A percentile compares a stretch with the other conserved stretches of the same genome.
These are phyloP conservation scores for Lanistes nyassanus DNA, from an alignment of 1,140 invertebrate genomes.

Conservation along the genomic window DNA sequence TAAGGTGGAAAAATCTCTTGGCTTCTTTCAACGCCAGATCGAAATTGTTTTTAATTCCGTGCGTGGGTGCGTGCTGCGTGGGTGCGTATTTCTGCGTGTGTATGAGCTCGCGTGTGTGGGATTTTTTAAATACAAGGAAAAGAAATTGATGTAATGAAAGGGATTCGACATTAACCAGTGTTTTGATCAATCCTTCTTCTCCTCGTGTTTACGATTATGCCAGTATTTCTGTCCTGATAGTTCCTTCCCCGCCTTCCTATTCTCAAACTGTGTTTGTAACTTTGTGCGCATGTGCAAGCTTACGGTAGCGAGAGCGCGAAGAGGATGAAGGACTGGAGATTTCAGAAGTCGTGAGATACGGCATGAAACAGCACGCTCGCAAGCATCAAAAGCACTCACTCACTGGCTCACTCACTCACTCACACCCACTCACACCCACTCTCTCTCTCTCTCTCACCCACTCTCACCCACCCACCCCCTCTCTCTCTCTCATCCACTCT, in stretches of 20 bases:
- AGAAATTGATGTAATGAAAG: not conserved
- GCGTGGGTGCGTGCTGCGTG: no score
- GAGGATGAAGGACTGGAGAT: not conserved
- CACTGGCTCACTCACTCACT: conserved; percentile 2
- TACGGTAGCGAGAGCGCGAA: not conserved
- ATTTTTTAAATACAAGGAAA: not conserved
- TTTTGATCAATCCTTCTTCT: not conserved
- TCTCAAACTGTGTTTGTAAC: not conserved
- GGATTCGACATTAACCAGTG: no score
- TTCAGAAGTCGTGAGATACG: not conserved
- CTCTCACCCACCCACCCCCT: not conserved
- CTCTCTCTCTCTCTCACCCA: not conserved
- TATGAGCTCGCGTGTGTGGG: not conserved
- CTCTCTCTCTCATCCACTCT: not conserved
- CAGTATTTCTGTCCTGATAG: not conserved
- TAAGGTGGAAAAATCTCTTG: no score
- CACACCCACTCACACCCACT: conserved; percentile 4
- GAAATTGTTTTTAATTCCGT: no score
- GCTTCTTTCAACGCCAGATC: no score
- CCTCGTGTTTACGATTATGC: not conserved
- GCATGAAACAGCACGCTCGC: not conserved
- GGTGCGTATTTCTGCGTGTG: no score
- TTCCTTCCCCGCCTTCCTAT: not conserved
- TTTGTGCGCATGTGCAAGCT: not conserved
- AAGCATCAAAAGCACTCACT: not conserved